Percentiles rank a stretch among this genome's conserved stretches.
These are phyloP conservation scores for Sphaerodactylus townsendi DNA, from an alignment of 2,113 vertebrate species.

Conservation along the genomic window DNA sequence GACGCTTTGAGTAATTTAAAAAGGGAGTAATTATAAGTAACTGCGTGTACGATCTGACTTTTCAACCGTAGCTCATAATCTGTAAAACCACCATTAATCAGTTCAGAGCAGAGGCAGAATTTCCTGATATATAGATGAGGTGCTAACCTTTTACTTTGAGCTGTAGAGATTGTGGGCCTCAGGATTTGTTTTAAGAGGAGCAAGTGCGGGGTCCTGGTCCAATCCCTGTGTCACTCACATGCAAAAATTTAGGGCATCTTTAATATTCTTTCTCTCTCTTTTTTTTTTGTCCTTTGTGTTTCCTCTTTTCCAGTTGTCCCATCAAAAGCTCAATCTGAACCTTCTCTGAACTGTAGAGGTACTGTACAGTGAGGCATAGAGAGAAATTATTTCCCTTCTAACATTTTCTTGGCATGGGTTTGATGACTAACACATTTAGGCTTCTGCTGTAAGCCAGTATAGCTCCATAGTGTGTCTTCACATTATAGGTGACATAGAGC, in stretches of 20 bases:
- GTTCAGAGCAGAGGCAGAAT: neutral
- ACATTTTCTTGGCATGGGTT: constrained; percentile 37
- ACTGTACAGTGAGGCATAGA: constrained; percentile 62
- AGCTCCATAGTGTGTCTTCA: neutral
- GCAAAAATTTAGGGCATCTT: neutral
- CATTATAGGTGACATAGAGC: neutral
- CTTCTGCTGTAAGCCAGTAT: fast-evolving
- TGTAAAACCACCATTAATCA: too few relatives aligned
- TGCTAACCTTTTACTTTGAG: neutral
- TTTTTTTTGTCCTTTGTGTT: constrained; percentile 50
- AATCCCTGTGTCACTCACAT: neutral
- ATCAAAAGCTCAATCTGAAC: constrained; percentile 91
- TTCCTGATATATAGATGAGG: neutral
- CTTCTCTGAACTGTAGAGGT: constrained; percentile 89
- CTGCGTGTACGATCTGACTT: too few relatives aligned
- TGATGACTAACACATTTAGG: neutral
- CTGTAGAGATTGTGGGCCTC: neutral
- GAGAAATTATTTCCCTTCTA: neutral
- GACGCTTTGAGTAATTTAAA: too few relatives aligned
- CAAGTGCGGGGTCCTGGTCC: neutral
- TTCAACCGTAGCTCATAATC: too few relatives aligned
- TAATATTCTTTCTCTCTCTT: constrained; percentile 50
- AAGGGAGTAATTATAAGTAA: too few relatives aligned
- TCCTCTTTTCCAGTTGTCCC: constrained; percentile 86
- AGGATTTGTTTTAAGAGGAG: neutral